Base-by-base conservation (phyloP, 2,888 invertebrate genomes). In the Tenthredo livida region DNA sequence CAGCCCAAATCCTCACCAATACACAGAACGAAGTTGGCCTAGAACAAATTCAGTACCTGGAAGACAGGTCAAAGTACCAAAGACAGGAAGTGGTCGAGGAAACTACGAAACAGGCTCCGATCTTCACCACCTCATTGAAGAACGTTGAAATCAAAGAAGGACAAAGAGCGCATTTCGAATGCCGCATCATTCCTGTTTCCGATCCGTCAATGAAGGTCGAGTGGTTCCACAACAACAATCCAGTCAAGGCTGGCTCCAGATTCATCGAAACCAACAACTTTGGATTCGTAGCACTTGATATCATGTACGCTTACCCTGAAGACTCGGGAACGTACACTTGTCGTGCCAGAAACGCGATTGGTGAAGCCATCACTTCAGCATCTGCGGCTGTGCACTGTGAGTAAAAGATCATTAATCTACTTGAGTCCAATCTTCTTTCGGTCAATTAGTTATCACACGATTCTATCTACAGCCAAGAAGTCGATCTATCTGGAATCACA, bases 241-340 rank as follows among this genome's bases (percentile, higher is more conserved):
- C 98, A 0, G 95, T 98, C 0, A 98, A 98, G 93, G 97, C 98
- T 87, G 98, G 99, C 67, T 98, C 98, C 9, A 96, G 99, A 89
- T 99, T 99, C 93, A 97, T 98, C 15, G 98, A 99, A 94, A 98
- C 98, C 10, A 98, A 98, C 91, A 99, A 98, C 94, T 99, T 99
- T 93, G 99, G 99, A 70, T 99, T 98, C 92, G 99, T 99, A 17
- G 98, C 99, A 37, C 94, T 99, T 85, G 99, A 99, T 92, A 98
- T 99, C 89, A 96, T 98, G 95, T 97, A 98, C 89, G 97, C 98
- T 86, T 96, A 98, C 90, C 98, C 99, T 10, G 99, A 99, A 93
- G 99, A 99, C 94, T 97, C 98, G 21, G 99, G 99, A 75, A 97
- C 97, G 0, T 99, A 99, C 92, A 99, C 98, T 0, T 98, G 98